Conservation (phyloP, 2,113 vertebrate species). For the Mionectes macconnelli region DNA sequence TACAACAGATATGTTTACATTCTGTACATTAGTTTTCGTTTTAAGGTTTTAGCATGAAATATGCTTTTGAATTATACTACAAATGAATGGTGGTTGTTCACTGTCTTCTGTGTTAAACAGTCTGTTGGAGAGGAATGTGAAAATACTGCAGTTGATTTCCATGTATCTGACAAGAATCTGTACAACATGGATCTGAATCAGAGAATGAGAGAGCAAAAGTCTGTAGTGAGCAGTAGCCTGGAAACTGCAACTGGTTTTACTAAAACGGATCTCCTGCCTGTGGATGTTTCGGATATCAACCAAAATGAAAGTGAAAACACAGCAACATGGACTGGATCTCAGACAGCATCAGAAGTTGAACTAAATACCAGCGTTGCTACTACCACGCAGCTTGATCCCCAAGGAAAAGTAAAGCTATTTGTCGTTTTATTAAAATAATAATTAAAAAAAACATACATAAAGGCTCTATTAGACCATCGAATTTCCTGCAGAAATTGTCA, state of each 20-base stretch:
- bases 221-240: neutral
- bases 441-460: rapidly evolving
- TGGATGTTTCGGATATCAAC: constrained; percentile 10
- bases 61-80: neutral
- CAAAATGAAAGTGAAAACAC: constrained; percentile 43
- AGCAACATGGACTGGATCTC: constrained; percentile 29
- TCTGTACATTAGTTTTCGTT: neutral
- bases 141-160: constrained; percentile 36
- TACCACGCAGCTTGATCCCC: neutral
- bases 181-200: constrained; percentile 57
- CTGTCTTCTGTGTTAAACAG: constrained; percentile 63
- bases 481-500: neutral
- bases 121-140: constrained; percentile 67
- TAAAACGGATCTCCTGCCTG: constrained; percentile 10
- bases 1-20: neutral
- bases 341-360: neutral
- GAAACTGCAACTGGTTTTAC: constrained; percentile 6
- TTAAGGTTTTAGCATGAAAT: neutral
- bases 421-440: neutral
- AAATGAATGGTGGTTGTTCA: neutral
- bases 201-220: constrained; percentile 1
- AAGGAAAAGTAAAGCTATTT: constrained; percentile 43
- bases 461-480: neutral
- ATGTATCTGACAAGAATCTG: constrained; percentile 49
- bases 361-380: neutral